These are phyloP conservation scores for Heloderma charlesbogerti DNA, from an alignment of 2,113 vertebrate species.

Conservation along the genomic window DNA sequence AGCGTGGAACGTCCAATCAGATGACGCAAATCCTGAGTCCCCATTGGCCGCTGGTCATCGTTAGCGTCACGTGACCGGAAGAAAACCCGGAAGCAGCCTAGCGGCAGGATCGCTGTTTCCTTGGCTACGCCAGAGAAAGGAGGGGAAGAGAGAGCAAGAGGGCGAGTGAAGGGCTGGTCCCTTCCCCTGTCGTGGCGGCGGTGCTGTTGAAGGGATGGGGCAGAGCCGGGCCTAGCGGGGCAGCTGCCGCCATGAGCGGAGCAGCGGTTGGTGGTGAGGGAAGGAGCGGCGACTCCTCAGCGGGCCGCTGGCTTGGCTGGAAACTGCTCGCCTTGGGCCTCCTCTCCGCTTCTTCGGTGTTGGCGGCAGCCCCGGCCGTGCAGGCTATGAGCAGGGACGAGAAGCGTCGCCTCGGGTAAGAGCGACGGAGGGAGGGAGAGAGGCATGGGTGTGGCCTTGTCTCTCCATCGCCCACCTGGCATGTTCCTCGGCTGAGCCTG, in stretches of 20 bases:
- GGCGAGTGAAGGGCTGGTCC: slow-evolving; percentile 57
- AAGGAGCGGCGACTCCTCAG: slow-evolving; percentile 58
- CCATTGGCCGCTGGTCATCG: not conserved
- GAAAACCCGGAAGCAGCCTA: not conserved
- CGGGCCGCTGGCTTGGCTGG: slow-evolving; percentile 72
- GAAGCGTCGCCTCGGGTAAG: slow-evolving; percentile 80
- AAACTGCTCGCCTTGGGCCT: slow-evolving; percentile 76
- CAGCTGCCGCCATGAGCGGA: slow-evolving; percentile 72
- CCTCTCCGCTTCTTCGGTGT: slow-evolving; percentile 74
- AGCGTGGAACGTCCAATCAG: not conserved
- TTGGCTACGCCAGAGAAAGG: slow-evolving; percentile 74
- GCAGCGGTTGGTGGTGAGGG: slow-evolving; percentile 60
- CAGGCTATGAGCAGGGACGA: slow-evolving; percentile 79
- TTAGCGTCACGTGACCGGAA: not conserved
- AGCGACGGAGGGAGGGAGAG: not conserved
- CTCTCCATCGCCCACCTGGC: not conserved
- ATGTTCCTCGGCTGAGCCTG: not conserved
- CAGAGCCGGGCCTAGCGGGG: slow-evolving; percentile 66
- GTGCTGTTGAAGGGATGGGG: slow-evolving; percentile 55
- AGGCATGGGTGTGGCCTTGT: not conserved
- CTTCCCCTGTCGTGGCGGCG: slow-evolving; percentile 31
- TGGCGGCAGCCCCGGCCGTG: slow-evolving; percentile 65
- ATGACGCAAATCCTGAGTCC: not conserved
- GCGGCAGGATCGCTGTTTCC: slow-evolving; percentile 70
- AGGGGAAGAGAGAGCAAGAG: not conserved